Base-by-base conservation (phyloP, 2,888 invertebrate genomes). In the Dendrolimus pini region DNA sequence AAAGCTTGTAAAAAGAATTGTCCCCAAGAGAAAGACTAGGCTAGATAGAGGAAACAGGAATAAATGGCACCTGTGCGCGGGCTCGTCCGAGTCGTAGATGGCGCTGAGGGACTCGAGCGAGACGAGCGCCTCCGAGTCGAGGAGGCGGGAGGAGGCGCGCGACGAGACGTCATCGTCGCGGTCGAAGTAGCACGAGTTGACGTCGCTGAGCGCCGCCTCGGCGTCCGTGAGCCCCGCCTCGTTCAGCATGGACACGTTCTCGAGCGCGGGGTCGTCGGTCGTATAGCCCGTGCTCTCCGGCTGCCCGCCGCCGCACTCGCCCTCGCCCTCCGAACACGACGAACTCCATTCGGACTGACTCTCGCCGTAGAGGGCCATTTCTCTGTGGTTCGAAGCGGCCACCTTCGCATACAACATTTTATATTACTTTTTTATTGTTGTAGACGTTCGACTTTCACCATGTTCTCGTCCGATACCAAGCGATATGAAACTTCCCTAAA, bases 151-250 rank as follows among this genome's bases (percentile, higher is more conserved):
- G 30, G 96, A 96, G 52, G 96, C 96, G 62, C 96, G 92, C 8
- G 96, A 96, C 6, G 96, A 96, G 64, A 96, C 94, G 65, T 96
- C 96, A 75, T 96, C 93, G 68, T 93, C 93, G 60, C 93, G 89
- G 73, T 93, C 93, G 81, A 95, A 94, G 82, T 95, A 95, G 69
- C 95, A 94, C 9, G 96, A 96, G 86, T 96, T 96, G 56, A 96
- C 95, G 84, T 96, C 96, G 71, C 96, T 96, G 61, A 96, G 91
- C 41, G 96, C 96, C 60, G 96, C 96, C 91, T 97, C 96, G 9
- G 96, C 96, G 86, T 96, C 96, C 1, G 96, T 96, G 54, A 96
- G 92, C 9, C 96, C 96, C 18, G 96, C 95, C 83, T 96, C 96
- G 84, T 96, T 96, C 14, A 96, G 83, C 92, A 96, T 94, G 53